Evolutionary conservation across 2,113 vertebrate species (phyloP).

Genomic region (Labeo rohita): DNA sequence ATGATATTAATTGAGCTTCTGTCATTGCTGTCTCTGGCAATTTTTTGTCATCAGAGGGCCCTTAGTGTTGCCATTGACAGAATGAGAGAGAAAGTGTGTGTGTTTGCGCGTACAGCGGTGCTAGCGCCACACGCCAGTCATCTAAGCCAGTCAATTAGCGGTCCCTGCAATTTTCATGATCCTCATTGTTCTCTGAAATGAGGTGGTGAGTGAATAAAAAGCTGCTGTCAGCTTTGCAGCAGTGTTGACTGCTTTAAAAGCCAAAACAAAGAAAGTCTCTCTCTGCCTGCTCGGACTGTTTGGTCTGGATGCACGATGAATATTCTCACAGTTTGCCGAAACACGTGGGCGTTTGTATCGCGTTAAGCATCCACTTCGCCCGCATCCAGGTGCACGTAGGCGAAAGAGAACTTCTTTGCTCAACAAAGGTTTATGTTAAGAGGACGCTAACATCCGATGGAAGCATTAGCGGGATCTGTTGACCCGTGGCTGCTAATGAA

Average conservation of each 20-base stretch:
- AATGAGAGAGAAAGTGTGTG: conserved; percentile 14
- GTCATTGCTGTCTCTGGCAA: conserved; percentile 63
- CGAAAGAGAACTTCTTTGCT: conserved; percentile 27
- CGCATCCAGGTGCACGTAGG: conserved; percentile 25
- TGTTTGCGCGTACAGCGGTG: neutral
- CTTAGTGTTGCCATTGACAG: conserved; percentile 60
- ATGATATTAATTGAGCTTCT: conserved; percentile 73
- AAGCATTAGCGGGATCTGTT: conserved; percentile 13
- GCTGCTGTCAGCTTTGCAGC: conserved; percentile 26
- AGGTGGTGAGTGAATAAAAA: conserved; percentile 43
- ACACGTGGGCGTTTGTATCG: conserved; percentile 17
- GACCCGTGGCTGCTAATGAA: neutral
- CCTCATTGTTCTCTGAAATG: conserved; percentile 52
- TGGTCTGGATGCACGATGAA: neutral
- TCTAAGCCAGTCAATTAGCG: conserved; percentile 65
- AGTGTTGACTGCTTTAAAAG: conserved; percentile 24
- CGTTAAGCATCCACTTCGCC: neutral
- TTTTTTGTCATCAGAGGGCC: conserved; percentile 58
- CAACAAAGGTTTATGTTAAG: neutral
- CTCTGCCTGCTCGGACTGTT: neutral
- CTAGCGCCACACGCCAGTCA: conserved; percentile 34
- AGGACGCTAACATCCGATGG: neutral
- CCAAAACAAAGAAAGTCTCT: conserved; percentile 31
- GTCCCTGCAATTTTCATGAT: conserved; percentile 61
- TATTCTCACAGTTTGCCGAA: neutral